Conservation (phyloP, 2,888 invertebrate species). For the Meta bourneti region DNA sequence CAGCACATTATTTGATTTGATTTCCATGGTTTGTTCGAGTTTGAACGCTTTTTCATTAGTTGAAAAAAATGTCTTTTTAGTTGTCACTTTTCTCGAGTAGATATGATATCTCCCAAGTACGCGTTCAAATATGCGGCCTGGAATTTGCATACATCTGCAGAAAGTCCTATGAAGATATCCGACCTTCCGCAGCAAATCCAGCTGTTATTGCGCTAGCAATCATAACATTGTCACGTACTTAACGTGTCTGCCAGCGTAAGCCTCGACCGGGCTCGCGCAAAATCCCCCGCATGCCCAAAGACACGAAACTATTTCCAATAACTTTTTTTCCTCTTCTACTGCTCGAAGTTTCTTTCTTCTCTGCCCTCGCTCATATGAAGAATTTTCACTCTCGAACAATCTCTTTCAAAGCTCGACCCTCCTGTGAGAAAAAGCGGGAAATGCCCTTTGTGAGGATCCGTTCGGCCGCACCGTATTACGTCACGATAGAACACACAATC, state of each 20-base stretch:
- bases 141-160: too few species aligned
- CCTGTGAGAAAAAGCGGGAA: conserved; percentile 25
- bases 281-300: neutral
- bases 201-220: too few species aligned
- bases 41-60: too few species aligned
- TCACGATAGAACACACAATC: conserved; percentile 61
- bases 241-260: neutral
- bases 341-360: neutral
- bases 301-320: conserved; percentile 56
- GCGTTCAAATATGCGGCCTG: too few species aligned
- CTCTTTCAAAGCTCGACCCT: conserved; percentile 42
- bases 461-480: conserved; percentile 48
- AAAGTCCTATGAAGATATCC: too few species aligned
- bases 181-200: too few species aligned
- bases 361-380: neutral
- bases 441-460: conserved; percentile 44
- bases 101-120: too few species aligned
- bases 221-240: too few species aligned
- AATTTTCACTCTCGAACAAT: conserved; percentile 55
- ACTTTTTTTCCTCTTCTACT: conserved; percentile 26
- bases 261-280: neutral
- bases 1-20: too few species aligned
- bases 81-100: too few species aligned
- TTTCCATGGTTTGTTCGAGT: too few species aligned
- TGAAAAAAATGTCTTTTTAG: too few species aligned